Percentiles rank a stretch among this genome's conserved stretches.
phyloP scores from a whole-genome alignment of 2,113 vertebrate species.

The Erythrolamprus reginae region DNA sequence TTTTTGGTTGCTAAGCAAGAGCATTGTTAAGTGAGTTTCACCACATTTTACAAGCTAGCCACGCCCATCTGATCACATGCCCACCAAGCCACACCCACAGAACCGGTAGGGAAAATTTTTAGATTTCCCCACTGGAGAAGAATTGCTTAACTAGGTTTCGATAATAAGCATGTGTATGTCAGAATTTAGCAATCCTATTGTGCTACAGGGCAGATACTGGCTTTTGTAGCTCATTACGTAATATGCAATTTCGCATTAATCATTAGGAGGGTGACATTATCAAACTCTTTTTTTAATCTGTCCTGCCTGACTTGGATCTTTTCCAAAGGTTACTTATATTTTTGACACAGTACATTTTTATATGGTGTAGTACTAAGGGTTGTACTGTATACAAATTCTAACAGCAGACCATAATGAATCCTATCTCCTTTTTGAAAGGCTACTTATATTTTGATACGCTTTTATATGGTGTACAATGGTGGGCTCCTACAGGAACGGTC shows the following conservation, averaged over 20 bases:
- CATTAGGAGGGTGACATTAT: not conserved
- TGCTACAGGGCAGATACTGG: not conserved
- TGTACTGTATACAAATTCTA: not conserved
- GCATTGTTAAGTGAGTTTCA: too few species aligned
- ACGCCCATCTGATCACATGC: too few species aligned
- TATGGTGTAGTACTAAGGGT: not conserved
- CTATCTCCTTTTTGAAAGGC: too few species aligned
- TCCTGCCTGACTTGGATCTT: not conserved
- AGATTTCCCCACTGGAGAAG: too few species aligned
- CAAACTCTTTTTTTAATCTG: not conserved
- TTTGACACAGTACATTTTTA: not conserved
- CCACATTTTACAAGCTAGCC: too few species aligned
- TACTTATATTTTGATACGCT: too few species aligned
- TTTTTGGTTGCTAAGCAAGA: too few species aligned
- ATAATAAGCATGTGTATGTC: not conserved
- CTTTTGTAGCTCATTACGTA: not conserved
- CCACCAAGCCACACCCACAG: too few species aligned
- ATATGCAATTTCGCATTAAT: not conserved
- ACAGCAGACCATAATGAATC: not conserved
- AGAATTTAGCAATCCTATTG: not conserved
- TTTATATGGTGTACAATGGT: too few species aligned
- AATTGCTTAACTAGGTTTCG: not conserved
- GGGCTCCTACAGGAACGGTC: too few species aligned
- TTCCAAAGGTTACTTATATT: not conserved
- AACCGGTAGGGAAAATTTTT: too few species aligned